Conservation (phyloP, 2,797 vertebrate genomes). For the Cynopterus sphinx region DNA sequence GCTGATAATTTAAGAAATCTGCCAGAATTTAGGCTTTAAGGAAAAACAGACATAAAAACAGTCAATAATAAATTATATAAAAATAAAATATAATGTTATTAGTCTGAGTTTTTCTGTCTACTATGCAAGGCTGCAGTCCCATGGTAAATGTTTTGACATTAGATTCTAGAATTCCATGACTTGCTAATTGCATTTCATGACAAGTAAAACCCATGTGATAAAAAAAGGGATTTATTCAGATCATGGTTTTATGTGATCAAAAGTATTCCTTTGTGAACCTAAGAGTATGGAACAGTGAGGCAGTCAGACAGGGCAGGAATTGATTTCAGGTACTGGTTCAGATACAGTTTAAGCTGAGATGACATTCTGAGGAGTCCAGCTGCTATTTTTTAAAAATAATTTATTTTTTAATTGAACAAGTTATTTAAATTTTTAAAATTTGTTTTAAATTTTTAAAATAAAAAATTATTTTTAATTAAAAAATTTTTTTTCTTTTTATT, state of each 20-base stretch:
- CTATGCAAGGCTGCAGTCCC: not conserved
- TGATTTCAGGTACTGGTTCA: not conserved
- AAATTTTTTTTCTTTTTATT: no score
- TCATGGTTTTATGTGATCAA: not conserved
- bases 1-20: not conserved
- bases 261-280: not conserved
- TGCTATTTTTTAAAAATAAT: not conserved
- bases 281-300: not conserved
- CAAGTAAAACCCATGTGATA: not conserved
- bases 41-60: not conserved
- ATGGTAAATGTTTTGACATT: not conserved
- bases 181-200: not conserved
- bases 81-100: not conserved
- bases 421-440: no score
- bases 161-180: not conserved
- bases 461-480: no score
- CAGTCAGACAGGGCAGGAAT: not conserved
- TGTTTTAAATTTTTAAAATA: no score
- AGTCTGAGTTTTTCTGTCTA: not conserved
- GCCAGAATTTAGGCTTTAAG: not conserved
- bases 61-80: not conserved
- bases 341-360: not conserved
- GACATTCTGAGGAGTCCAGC: not conserved
- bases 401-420: no score
- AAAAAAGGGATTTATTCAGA: not conserved